These are phyloP conservation scores for Galleria mellonella DNA, from an alignment of 1,140 invertebrate species.

Conservation along the genomic window DNA sequence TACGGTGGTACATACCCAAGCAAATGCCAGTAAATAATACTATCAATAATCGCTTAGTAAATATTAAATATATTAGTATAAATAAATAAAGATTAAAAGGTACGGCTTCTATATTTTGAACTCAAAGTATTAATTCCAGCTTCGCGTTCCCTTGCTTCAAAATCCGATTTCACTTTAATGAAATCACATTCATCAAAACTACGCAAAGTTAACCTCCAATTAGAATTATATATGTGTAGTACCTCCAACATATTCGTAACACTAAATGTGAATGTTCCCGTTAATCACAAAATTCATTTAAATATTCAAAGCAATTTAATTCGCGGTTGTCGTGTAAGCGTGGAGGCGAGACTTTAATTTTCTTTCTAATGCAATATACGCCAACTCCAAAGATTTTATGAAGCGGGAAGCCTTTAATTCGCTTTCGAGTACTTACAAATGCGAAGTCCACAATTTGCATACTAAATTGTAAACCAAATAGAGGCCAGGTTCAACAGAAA, in stretches of 20 bases:
- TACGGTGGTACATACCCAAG: no score
- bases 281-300: slow-evolving; percentile 42
- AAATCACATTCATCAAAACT: slow-evolving; percentile 16
- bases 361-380: slow-evolving; percentile 37
- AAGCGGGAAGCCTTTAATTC: slow-evolving; percentile 42
- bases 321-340: slow-evolving; percentile 10
- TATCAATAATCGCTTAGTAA: no score
- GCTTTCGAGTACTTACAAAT: slow-evolving; percentile 38
- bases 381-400: slow-evolving; percentile 37
- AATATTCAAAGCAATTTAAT: slow-evolving; percentile 42
- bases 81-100: no score
- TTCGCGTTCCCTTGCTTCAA: not conserved
- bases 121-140: not conserved
- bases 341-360: slow-evolving; percentile 25
- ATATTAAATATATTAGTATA: no score
- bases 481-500: slow-evolving; percentile 19
- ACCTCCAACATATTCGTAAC: slow-evolving; percentile 12
- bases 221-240: slow-evolving; percentile 13
- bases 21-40: no score
- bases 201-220: slow-evolving; percentile 23
- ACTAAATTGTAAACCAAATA: slow-evolving; percentile 50
- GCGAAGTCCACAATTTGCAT: slow-evolving; percentile 44
- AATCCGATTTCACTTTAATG: slow-evolving; percentile 1
- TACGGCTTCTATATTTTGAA: not conserved
- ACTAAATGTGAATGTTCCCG: slow-evolving; percentile 20